Evolutionary conservation across 2,888 invertebrate species (phyloP).

Genomic region (Flexamia atlantica): DNA sequence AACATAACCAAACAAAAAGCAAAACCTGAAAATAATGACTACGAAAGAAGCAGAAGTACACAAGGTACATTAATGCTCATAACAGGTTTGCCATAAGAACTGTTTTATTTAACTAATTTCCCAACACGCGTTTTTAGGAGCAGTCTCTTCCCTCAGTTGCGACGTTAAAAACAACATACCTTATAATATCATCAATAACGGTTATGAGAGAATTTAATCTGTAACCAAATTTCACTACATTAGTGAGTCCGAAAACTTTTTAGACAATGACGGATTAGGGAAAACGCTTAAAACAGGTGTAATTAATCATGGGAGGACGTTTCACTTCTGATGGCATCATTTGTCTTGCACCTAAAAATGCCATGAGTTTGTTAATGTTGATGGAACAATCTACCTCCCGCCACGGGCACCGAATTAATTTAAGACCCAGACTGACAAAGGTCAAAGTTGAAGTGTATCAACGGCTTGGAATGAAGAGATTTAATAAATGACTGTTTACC

Average conservation of each 20-base stretch:
- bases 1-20: no score
- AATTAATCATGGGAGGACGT: conserved; percentile 41
- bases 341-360: conserved; percentile 45
- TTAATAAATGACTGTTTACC: no score
- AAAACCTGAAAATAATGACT: no score
- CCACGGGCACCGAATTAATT: conserved; percentile 34
- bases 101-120: no score
- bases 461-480: no score
- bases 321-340: conserved; percentile 52
- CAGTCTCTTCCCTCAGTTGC: no score
- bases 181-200: conserved; percentile 12
- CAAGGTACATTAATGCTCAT: no score
- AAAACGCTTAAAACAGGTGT: conserved; percentile 24
- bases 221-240: conserved; percentile 40
- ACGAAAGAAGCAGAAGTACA: no score
- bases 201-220: neutral
- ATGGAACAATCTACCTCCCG: conserved; percentile 48
- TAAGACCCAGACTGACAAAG: neutral
- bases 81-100: no score
- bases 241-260: conserved; percentile 13
- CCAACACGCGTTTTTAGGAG: no score
- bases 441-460: conserved; percentile 7
- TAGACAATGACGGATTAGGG: conserved; percentile 12
- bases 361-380: conserved; percentile 44
- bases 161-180: no score